Percentiles rank a stretch among this genome's conserved stretches.
These are phyloP conservation scores for Epicampocera succincta DNA, from an alignment of 2,888 invertebrate genomes.

Conservation along the genomic window DNA sequence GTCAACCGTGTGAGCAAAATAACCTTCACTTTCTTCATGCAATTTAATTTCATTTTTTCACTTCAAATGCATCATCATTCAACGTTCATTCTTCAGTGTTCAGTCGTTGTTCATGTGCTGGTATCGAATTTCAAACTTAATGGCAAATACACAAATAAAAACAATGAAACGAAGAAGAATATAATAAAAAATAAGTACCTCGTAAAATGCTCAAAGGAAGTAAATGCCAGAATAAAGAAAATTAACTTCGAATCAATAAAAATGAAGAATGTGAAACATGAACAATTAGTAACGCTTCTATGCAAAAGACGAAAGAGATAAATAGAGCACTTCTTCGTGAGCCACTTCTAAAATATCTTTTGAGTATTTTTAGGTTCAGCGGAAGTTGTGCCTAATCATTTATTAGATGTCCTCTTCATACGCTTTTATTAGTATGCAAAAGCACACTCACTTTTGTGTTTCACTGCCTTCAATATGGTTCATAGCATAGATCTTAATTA, in stretches of 20 bases:
- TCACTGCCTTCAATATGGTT: too few relatives aligned
- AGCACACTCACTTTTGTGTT: too few relatives aligned
- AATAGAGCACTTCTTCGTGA: too few relatives aligned
- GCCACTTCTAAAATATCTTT: too few relatives aligned
- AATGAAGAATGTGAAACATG: conserved; percentile 13
- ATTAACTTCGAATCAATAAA: conserved; percentile 32
- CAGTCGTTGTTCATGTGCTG: not conserved
- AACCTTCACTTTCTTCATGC: conserved; percentile 15
- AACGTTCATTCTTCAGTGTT: conserved; percentile 35
- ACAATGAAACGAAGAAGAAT: conserved; percentile 30
- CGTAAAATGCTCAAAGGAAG: conserved; percentile 32
- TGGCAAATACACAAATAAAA: conserved; percentile 48
- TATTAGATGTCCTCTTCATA: too few relatives aligned
- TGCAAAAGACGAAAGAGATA: too few relatives aligned
- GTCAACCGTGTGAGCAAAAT: not conserved
- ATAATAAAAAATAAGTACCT: conserved; percentile 24
- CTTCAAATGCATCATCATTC: conserved; percentile 44
- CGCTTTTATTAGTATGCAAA: too few relatives aligned
- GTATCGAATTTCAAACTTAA: conserved; percentile 57
- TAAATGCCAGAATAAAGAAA: conserved; percentile 30
- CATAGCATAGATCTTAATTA: too few relatives aligned
- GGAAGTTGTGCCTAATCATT: too few relatives aligned
- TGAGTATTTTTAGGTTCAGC: too few relatives aligned
- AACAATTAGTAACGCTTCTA: conserved; percentile 25
- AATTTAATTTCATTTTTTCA: conserved; percentile 21